A percentile compares a stretch with the other conserved stretches of the same genome.
These are phyloP conservation scores for Drosophila colorata DNA, from an alignment of 2,888 invertebrate species.

Conservation along the genomic window DNA sequence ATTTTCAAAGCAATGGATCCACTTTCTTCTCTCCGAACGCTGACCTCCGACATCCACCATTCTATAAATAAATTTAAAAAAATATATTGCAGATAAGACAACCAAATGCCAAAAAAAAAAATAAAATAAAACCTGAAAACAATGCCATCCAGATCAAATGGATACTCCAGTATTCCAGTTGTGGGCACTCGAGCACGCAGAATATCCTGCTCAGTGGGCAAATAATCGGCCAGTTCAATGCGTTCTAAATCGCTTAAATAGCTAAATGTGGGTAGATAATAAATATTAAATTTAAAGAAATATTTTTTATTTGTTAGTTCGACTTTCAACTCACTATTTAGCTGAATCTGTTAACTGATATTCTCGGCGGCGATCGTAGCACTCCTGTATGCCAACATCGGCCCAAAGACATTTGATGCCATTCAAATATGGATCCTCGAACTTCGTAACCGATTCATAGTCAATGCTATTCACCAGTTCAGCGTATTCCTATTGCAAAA, in stretches of 20 bases:
- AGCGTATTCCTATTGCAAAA: constrained; percentile 92
- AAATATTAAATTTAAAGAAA: neutral
- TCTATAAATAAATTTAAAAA: constrained; percentile 87
- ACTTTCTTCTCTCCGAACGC: constrained; percentile 99
- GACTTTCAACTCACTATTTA: constrained; percentile 94
- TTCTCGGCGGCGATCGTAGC: constrained; percentile 99
- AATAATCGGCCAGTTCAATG: constrained; percentile 95
- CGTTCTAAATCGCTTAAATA: constrained; percentile 98
- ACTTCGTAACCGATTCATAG: constrained; percentile 99
- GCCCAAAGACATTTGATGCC: constrained; percentile 98
- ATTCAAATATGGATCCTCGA: constrained; percentile 98
- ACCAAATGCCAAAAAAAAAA: neutral
- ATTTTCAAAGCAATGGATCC: constrained; percentile 99
- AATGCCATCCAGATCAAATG: constrained; percentile 99
- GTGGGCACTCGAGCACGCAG: constrained; percentile 99
- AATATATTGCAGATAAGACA: neutral
- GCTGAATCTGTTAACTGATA: constrained; percentile 99
- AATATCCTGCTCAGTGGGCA: constrained; percentile 99
- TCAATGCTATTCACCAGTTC: constrained; percentile 97
- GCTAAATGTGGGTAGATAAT: constrained; percentile 87
- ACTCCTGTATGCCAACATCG: constrained; percentile 98
- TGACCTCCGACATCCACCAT: constrained; percentile 99
- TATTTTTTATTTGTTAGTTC: neutral
- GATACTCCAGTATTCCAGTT: constrained; percentile 99
- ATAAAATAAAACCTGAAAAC: constrained; percentile 93